Conservation (phyloP, 2,888 invertebrate genomes). For the Hyppa rectilinea region DNA sequence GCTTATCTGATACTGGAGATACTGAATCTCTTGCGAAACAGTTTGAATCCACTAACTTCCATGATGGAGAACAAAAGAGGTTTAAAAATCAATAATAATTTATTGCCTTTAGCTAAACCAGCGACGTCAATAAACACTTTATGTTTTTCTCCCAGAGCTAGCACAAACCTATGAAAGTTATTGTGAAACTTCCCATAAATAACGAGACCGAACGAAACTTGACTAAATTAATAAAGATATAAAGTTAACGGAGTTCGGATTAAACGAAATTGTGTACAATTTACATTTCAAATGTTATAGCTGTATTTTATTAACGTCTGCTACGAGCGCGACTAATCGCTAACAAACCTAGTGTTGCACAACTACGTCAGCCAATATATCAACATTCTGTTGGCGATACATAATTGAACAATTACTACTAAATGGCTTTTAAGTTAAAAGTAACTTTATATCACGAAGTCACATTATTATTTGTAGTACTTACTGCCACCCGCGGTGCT, state of each 20-base stretch:
- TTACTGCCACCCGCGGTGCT: neutral
- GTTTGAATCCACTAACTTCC: no score
- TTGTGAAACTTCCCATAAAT: conserved; percentile 45
- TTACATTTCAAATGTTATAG: conserved; percentile 57
- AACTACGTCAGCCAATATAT: conserved; percentile 36
- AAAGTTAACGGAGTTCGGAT: conserved; percentile 39
- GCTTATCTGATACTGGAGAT: neutral
- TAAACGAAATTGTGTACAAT: conserved; percentile 51
- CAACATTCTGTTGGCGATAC: conserved; percentile 49
- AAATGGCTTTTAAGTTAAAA: conserved; percentile 24
- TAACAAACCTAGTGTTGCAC: conserved; percentile 33
- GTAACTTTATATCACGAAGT: conserved; percentile 22
- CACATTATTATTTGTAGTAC: conserved; percentile 1
- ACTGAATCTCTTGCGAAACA: neutral
- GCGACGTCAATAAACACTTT: conserved; percentile 28
- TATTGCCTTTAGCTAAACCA: neutral
- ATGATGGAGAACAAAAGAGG: neutral
- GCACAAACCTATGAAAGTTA: conserved; percentile 13
- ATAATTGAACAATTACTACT: conserved; percentile 54
- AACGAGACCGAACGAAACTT: conserved; percentile 19
- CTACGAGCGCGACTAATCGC: conserved; percentile 44
- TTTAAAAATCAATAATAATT: neutral
- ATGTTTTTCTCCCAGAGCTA: conserved; percentile 19
- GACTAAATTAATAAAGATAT: conserved; percentile 48
- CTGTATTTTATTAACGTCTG: conserved; percentile 29